Evolutionary conservation across 2,888 invertebrate genomes (phyloP).

Genomic region (Polylopha cassiicola): DNA sequence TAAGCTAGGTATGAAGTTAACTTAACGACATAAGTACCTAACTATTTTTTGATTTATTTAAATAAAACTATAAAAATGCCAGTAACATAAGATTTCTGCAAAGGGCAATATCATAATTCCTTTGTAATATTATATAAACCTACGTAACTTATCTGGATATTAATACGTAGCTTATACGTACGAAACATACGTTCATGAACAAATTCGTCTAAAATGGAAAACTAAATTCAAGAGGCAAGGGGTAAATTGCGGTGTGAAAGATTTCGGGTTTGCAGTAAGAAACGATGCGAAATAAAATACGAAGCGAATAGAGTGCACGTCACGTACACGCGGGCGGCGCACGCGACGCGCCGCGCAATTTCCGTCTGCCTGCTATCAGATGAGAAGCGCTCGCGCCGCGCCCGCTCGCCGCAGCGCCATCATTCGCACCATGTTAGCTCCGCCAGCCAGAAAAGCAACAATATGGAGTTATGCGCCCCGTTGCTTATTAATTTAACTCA

Average conservation of each 20-base stretch:
- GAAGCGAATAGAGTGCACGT: conserved; percentile 57
- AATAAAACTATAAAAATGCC: too few relatives aligned
- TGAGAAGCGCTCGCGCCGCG: conserved; percentile 52
- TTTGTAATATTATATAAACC: too few relatives aligned
- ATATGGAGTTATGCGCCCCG: too few relatives aligned
- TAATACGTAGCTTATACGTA: too few relatives aligned
- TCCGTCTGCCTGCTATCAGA: conserved; percentile 64
- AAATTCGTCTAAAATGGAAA: conserved; percentile 9
- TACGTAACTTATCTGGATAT: too few relatives aligned
- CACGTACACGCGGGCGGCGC: conserved; percentile 63
- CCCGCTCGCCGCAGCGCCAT: conserved; percentile 31
- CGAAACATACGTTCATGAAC: conserved; percentile 2
- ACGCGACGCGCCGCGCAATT: conserved; percentile 69
- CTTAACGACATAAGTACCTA: too few relatives aligned
- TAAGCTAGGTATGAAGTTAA: too few relatives aligned
- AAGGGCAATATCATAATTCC: too few relatives aligned
- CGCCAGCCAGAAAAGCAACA: too few relatives aligned
- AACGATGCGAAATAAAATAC: conserved; percentile 59
- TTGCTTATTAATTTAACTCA: too few relatives aligned
- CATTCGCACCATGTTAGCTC: conserved; percentile 29
- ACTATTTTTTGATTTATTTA: too few relatives aligned
- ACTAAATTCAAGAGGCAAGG: conserved; percentile 29
- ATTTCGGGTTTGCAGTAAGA: conserved; percentile 45
- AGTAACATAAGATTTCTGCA: too few relatives aligned
- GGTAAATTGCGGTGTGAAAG: conserved; percentile 37